Evolutionary conservation across 2,113 vertebrate genomes (phyloP).

Genomic region (Perca fluviatilis): DNA sequence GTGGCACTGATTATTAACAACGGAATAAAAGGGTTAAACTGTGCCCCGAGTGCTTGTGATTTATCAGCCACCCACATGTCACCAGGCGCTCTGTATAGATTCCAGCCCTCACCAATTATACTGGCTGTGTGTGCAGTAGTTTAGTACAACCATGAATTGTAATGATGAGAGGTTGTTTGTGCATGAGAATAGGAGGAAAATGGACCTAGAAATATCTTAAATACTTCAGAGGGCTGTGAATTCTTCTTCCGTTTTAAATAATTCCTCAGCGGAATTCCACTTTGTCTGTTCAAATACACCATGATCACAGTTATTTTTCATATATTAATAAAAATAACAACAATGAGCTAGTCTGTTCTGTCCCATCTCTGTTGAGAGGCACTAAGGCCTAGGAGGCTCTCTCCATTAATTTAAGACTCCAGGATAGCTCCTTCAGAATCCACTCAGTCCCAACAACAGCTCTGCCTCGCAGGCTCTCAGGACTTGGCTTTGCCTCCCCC

Average conservation of each 20-base stretch:
- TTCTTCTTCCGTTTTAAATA: neutral
- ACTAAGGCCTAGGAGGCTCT: constrained; percentile 25
- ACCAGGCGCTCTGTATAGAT: constrained; percentile 12
- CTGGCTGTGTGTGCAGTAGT: neutral
- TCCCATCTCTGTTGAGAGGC: constrained; percentile 20
- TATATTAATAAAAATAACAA: constrained; percentile 16
- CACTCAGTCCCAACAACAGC: constrained; percentile 73
- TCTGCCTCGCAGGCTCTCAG: constrained; percentile 66
- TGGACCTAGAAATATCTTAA: neutral
- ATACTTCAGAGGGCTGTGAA: constrained; percentile 5
- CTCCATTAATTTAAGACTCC: constrained; percentile 58
- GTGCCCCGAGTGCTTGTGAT: constrained; percentile 46
- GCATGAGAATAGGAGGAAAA: constrained; percentile 6
- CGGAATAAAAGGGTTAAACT: constrained; percentile 40
- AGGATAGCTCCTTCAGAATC: constrained; percentile 63
- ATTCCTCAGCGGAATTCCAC: neutral
- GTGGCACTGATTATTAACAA: constrained; percentile 59
- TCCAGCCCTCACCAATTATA: constrained; percentile 13
- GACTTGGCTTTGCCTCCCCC: constrained; percentile 61
- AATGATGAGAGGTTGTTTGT: neutral
- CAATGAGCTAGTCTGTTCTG: constrained; percentile 10
- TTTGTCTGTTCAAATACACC: constrained; percentile 2
- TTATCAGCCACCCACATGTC: constrained; percentile 62
- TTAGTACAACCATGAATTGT: constrained; percentile 5
- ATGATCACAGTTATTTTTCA: neutral